Evolutionary conservation across 2,113 vertebrate genomes (phyloP).

Genomic region (Lepus europaeus): DNA sequence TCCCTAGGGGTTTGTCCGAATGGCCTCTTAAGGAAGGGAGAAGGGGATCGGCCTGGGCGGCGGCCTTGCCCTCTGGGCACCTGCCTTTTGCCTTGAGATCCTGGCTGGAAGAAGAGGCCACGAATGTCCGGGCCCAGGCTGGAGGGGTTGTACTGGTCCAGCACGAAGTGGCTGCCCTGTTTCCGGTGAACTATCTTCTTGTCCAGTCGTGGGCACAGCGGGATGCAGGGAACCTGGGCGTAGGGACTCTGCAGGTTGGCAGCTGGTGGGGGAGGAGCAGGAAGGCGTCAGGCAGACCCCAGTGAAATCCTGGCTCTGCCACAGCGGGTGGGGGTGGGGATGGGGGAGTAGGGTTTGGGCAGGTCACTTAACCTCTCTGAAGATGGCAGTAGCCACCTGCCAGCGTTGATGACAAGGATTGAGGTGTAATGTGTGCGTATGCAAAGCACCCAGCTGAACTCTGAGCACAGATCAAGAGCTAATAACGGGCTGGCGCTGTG

Average conservation of each 20-base stretch:
- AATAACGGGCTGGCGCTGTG: neutral
- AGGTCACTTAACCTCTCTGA: neutral
- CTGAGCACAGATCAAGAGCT: neutral
- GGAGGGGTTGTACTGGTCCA: neutral
- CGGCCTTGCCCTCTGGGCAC: neutral
- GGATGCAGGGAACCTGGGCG: conserved; percentile 71
- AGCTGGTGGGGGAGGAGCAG: conserved; percentile 26
- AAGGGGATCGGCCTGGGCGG: neutral
- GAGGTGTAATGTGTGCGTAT: neutral
- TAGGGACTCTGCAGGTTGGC: conserved; percentile 76
- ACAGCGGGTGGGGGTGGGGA: neutral
- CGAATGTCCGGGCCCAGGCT: conserved; percentile 25
- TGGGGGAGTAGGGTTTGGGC: neutral
- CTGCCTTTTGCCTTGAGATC: conserved; percentile 74
- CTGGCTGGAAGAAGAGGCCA: conserved; percentile 39
- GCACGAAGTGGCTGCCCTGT: neutral
- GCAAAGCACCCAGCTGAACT: neutral
- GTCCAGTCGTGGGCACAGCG: conserved; percentile 42
- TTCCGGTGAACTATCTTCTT: conserved; percentile 54
- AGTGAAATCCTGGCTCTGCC: neutral
- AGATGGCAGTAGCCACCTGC: neutral
- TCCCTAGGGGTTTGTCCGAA: neutral
- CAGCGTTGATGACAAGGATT: neutral
- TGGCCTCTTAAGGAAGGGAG: neutral
- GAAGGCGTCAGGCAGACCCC: neutral